Percentiles rank a stretch among this genome's conserved stretches.
phyloP scores from a whole-genome alignment of 2,113 vertebrate genomes.

The Pachycephala philippinensis region DNA sequence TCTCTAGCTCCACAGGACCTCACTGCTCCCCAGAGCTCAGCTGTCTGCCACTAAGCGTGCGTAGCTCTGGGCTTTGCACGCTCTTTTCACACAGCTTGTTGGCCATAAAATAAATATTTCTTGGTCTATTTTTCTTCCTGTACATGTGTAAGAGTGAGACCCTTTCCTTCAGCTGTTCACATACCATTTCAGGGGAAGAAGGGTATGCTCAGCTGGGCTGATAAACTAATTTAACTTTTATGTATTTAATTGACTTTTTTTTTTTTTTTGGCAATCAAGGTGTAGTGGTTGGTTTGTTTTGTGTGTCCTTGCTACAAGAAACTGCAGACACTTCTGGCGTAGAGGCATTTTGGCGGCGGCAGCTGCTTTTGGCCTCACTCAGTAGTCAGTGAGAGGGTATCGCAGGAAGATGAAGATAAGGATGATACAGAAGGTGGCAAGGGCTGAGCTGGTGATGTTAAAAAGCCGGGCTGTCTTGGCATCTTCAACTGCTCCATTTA shows the following conservation, averaged over 20 bases:
- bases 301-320: conserved; percentile 53
- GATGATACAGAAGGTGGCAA: conserved; percentile 79
- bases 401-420: conserved; percentile 79
- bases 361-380: not conserved
- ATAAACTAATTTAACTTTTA: not conserved
- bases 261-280: not conserved
- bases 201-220: not conserved
- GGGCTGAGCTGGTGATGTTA: conserved; percentile 82
- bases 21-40: not conserved
- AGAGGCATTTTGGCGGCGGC: not conserved
- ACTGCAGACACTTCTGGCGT: conserved; percentile 40
- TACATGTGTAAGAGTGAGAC: not conserved
- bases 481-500: conserved; percentile 79
- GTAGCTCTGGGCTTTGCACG: accelerated
- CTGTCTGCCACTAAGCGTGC: not conserved
- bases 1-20: not conserved
- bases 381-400: conserved; percentile 79
- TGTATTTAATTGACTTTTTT: not conserved
- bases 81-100: not conserved
- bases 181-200: not conserved
- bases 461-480: conserved; percentile 81
- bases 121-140: not conserved
- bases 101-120: conserved; percentile 22
- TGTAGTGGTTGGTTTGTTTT: not conserved
- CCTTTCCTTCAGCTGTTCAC: conserved; percentile 18